Base-by-base conservation (phyloP, 1,140 invertebrate species). In the Saccostrea glomerata region DNA sequence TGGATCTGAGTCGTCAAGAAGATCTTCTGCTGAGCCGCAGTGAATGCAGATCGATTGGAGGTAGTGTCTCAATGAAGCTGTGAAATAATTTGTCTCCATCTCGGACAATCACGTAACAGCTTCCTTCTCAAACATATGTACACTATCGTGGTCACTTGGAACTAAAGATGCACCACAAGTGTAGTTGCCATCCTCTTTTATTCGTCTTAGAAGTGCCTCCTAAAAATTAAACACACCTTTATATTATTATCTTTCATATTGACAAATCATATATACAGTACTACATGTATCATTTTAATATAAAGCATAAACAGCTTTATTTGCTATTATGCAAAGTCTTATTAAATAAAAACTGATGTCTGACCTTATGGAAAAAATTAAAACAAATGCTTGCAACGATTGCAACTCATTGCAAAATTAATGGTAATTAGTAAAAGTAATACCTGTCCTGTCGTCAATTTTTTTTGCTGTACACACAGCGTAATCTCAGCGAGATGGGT, bases 1-100 rank as follows among this genome's bases (percentile, higher is more conserved):
- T 25, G 63, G 36, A 77, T 86, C 36, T 5, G 13, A 54, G 55
- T 87, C 86, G 30, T 87, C 86, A 25, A 87, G 25, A 11, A 87
- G 73, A 20, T 87, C 15, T 13, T 87, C 86, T 3, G 47, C 25
- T 7, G n/a, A 20, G 0, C 86, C 86, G 40, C 86, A 87, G 25
- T 87, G 56, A 40, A 87, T 60, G 25, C 86, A 87, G 2, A 73
- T 54, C 23, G 85, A 66, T 0, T 66, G 85, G 11, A 86, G 85
- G 40, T 55, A 82, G 47, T 86, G 85, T 77, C 63, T 47, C n/a
- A 82, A 0, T 7, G 70, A 82, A 11, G 73, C 73, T 17, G 40
- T 58, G 20, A 56, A 87, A 55, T 87, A 87, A 11, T 17, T 58
- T 4, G 56, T 60, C 58, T 87, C 86, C 2, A 87, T 17, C 11